Evolutionary conservation across 2,888 invertebrate genomes (phyloP), one percentile per base, ranked within the genome.

Genomic region (Melipona beecheii): DNA sequence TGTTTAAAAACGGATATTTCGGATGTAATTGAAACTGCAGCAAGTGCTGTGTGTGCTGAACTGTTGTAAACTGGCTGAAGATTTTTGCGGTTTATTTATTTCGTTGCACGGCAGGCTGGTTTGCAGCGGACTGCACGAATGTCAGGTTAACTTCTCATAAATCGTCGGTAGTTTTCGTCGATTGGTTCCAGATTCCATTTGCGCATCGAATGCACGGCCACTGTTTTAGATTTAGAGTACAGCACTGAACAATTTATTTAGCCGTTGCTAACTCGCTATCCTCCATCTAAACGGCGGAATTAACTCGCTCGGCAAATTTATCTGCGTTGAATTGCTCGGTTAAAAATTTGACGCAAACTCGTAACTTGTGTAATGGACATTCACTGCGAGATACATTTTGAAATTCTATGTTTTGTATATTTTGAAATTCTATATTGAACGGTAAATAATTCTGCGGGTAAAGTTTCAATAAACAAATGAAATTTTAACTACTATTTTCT

Each of bases 61-160:
- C 65, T 84, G 36, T 81, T 54, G 13, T 50, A n/a, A 64, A 66
- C 17, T 50, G 24, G 36, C 0, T 15, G 19, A 49, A 13, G 43
- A 69, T 79, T 62, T 81, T 81, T 71, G 75, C 72, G 60, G 75
- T 83, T 85, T 83, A 87, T 90, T 87, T 86, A 84, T 85, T 86
- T 86, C 78, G 81, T 78, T 73, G 74, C 75, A 49, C 50, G 4
- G 11, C 27, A 54, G 50, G 52, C 15, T 21, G n/a, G 66, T 68
- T 81, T 71, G 54, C 80, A 65, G 58, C 50, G 65, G 31, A 9
- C 36, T 52, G 65, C 64, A 60, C 66, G 62, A 75, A 68, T 64
- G 87, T 83, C 71, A 80, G 81, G 88, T 87, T 91, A 89, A 89
- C 87, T 89, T 85, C 87, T 80, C 86, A 85, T 88, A 89, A 89